Conservation (phyloP, 2,113 vertebrate species). For the Amphiprion percula region DNA sequence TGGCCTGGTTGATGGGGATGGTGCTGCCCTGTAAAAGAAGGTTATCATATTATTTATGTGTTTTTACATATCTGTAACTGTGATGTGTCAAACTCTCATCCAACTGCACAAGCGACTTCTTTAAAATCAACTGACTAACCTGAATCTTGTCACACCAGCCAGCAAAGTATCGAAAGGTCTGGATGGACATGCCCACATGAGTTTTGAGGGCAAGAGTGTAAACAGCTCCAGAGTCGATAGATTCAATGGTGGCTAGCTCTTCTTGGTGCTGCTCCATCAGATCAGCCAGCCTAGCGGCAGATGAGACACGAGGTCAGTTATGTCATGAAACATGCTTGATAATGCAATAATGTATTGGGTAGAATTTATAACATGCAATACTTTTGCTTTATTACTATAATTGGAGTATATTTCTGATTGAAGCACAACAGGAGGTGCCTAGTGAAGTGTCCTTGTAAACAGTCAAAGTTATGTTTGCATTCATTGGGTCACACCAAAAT, state of each 20-base stretch:
- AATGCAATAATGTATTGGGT: no score
- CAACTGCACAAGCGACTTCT: not conserved
- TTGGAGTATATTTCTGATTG: no score
- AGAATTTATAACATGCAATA: no score
- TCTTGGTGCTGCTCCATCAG: conserved; percentile 88
- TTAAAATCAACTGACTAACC: conserved; percentile 55
- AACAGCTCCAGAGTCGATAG: conserved; percentile 87
- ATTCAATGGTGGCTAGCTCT: conserved; percentile 87
- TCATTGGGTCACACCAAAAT: no score
- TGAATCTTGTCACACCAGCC: conserved; percentile 91
- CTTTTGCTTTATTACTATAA: no score
- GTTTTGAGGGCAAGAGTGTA: conserved; percentile 89
- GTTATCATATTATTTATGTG: not conserved
- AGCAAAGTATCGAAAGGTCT: conserved; percentile 88
- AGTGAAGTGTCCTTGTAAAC: no score
- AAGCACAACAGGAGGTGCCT: no score
- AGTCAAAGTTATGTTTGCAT: no score
- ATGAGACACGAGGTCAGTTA: not conserved
- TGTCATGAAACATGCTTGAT: not conserved
- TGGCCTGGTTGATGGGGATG: conserved; percentile 89
- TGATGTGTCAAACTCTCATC: not conserved
- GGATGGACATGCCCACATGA: conserved; percentile 89
- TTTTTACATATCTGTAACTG: not conserved
- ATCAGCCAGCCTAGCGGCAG: conserved; percentile 81
- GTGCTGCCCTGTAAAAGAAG: conserved; percentile 81